Base-by-base conservation (phyloP, 2,888 invertebrate species). In the Cynaeus angustus region DNA sequence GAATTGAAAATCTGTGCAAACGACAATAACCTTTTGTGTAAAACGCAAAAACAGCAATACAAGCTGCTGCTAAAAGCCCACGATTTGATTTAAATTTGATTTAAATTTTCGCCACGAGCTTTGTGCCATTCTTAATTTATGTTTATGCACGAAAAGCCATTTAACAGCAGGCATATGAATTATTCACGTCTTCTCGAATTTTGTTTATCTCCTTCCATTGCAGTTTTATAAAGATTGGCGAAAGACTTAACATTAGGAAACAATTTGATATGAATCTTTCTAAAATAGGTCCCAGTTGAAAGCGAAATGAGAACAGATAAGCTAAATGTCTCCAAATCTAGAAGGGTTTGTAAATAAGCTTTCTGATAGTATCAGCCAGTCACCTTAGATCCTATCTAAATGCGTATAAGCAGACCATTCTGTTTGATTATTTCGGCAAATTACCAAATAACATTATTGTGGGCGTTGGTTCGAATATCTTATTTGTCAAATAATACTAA, bases 401-500 rank as follows among this genome's bases (percentile, higher is more conserved):
- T 74, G 72, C 70, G 68, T 68, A 68, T 70, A 70, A 71, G 64
- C 70, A 68, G 70, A 68, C 70, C 72, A 65, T 73, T 74, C 71
- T 59, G 72, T 74, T 74, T 70, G 74, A 73, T 74, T 71, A 74
- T 72, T 74, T 74, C 68, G 48, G 72, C 74, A 74, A 74, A 74
- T 74, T 73, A 72, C 70, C 48, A 70, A 73, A 71, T 69, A 71
- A 72, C 65, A 43, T 46, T 46, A 14, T 21, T 21, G 21, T 4
- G 21, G 21, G 21, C 21, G 21, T 21, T 4, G 21, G 4, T 3
- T 21, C 21, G 21, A 21, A 10, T 33, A 7, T 37, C 37, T 37
- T n/a, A 37, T n/a, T 37, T 21, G 21, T 21, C n/a, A 37, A 37
- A n/a, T n/a, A 37, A 37, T 7, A 3, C 8, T 7, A 37, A 7